A percentile compares a stretch with the other conserved stretches of the same genome.
These are phyloP conservation scores for Catostylus mosaicus DNA, from an alignment of 30 jellyfish, hydroid and myxozoan species.

Conservation along the genomic window DNA sequence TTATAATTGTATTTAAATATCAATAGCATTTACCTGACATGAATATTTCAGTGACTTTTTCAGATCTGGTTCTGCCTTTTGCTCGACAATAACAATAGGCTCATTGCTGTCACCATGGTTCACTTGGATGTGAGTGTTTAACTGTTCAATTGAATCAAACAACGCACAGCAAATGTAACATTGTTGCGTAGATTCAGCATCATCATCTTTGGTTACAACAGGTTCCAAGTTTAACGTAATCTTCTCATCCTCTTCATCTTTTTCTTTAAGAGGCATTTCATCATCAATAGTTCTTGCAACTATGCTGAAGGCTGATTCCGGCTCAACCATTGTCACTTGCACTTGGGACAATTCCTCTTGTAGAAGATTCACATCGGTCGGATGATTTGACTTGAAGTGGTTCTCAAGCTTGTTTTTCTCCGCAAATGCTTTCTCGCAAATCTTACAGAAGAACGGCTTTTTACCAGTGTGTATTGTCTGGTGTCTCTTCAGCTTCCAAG, in stretches of 20 bases:
- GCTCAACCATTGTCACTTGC: conserved; percentile 45
- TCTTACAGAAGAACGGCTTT: conserved; percentile 62
- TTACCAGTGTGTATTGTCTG: conserved; percentile 61
- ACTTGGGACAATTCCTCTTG: conserved; percentile 30
- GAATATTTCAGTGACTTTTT: conserved; percentile 44
- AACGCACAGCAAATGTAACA: conserved; percentile 15
- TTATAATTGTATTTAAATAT: neutral
- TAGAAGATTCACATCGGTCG: conserved; percentile 21
- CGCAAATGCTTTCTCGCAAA: conserved; percentile 55
- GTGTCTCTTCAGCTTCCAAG: conserved; percentile 71
- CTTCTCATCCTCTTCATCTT: conserved; percentile 15
- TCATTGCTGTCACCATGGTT: conserved; percentile 2
- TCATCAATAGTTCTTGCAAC: conserved; percentile 48
- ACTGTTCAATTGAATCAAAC: conserved; percentile 4
- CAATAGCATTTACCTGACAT: conserved; percentile 47
- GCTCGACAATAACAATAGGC: neutral
- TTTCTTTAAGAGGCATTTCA: neutral
- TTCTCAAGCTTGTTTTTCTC: conserved; percentile 70
- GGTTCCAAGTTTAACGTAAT: neutral
- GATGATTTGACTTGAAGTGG: conserved; percentile 43
- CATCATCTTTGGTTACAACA: neutral
- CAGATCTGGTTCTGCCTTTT: neutral
- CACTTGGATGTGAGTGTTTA: conserved; percentile 5
- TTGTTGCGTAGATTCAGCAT: neutral
- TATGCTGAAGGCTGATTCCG: conserved; percentile 54